These are phyloP conservation scores for Exephanes ischioxanthus DNA, from an alignment of 2,888 invertebrate genomes.

Conservation along the genomic window DNA sequence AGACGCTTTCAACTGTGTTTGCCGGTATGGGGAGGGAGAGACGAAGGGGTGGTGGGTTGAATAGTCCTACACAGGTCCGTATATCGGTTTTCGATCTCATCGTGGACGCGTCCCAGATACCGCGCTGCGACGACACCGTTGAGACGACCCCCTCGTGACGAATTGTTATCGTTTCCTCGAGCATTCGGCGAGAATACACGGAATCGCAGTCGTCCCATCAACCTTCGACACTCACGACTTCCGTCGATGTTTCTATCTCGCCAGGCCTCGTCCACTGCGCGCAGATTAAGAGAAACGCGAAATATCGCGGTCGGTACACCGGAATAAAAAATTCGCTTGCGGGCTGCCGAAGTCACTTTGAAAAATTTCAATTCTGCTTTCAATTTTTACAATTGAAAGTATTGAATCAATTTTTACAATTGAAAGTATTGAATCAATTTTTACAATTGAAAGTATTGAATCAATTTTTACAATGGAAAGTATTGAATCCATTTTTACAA, in stretches of 20 bases:
- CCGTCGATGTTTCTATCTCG: not conserved
- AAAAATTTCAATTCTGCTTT: too few species aligned
- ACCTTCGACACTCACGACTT: not conserved
- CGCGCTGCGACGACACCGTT: slow-evolving; percentile 6
- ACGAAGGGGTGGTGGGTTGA: not conserved
- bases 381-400: too few species aligned
- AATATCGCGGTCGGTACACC: too few species aligned
- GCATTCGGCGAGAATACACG: slow-evolving; percentile 6
- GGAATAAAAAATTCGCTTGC: too few species aligned
- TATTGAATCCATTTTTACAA: too few species aligned
- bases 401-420: too few species aligned
- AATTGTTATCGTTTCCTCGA: slow-evolving; percentile 21
- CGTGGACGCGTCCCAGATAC: slow-evolving; percentile 18
- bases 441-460: too few species aligned
- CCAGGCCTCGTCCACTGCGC: not conserved
- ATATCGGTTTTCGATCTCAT: slow-evolving; percentile 21
- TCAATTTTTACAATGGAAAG: too few species aligned
- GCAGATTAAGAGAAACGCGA: not conserved
- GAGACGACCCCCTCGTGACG: slow-evolving; percentile 9
- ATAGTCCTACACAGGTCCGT: slow-evolving; percentile 10
- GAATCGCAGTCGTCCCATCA: slow-evolving; percentile 5
- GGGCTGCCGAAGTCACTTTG: too few species aligned
- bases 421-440: too few species aligned
- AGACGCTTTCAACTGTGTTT: not conserved
- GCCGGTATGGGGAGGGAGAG: not conserved